phyloP scores from a whole-genome alignment of 2,888 invertebrate genomes.

The Saturnia japonica region DNA sequence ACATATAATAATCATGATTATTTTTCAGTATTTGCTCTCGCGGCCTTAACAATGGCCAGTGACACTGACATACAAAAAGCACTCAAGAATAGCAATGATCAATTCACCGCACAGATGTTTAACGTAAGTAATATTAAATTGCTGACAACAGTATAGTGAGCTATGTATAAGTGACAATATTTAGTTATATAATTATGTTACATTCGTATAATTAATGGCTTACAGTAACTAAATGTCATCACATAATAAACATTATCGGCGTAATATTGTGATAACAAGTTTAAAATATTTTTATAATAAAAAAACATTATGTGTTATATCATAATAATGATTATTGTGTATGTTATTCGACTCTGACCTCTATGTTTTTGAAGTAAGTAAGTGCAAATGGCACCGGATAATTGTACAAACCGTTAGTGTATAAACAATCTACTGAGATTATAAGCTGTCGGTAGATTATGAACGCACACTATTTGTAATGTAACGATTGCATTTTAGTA shows the following conservation, averaged over 20 bases:
- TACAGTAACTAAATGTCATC: not conserved
- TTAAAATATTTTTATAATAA: not conserved
- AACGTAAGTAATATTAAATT: conserved; percentile 47
- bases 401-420: too few relatives aligned
- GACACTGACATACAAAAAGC: conserved; percentile 33
- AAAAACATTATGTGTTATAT: not conserved
- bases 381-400: too few relatives aligned
- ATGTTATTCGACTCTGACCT: not conserved
- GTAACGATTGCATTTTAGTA: too few relatives aligned
- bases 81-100: conserved; percentile 47
- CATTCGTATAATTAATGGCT: not conserved
- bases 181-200: not conserved
- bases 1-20: not conserved
- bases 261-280: not conserved
- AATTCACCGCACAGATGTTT: conserved; percentile 60
- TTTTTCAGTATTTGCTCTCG: conserved; percentile 50
- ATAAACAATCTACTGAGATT: too few relatives aligned
- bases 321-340: not conserved
- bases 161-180: not conserved
- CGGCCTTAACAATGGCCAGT: conserved; percentile 44
- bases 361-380: not conserved
- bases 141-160: too few relatives aligned
- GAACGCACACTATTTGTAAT: too few relatives aligned
- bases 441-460: too few relatives aligned
- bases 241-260: conserved; percentile 8